These are phyloP conservation scores for Pseudochromis fuscus DNA, from an alignment of 2,797 vertebrate genomes.

Conservation along the genomic window DNA sequence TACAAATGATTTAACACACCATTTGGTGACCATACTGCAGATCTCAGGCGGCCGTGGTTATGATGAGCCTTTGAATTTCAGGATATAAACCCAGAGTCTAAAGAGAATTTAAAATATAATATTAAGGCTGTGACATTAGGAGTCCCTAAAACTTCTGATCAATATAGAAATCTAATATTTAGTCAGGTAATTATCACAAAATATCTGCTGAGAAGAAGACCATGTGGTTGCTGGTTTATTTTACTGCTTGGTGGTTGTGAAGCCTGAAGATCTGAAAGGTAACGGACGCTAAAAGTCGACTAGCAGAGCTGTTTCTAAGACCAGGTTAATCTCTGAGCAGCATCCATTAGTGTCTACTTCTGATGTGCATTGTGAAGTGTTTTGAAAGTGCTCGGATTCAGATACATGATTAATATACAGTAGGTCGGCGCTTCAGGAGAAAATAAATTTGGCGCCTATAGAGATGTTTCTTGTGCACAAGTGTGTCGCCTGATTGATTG, in stretches of 20 bases:
- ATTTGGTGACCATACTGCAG: not conserved
- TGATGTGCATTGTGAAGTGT: not conserved
- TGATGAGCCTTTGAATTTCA: not conserved
- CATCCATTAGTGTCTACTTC: slow-evolving; percentile 10
- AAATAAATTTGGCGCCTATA: not conserved
- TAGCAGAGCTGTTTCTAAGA: not conserved
- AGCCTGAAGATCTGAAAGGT: not conserved
- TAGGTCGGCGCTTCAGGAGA: slow-evolving; percentile 1
- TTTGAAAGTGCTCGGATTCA: slow-evolving; percentile 6
- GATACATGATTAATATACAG: slow-evolving; percentile 22
- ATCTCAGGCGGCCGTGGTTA: not conserved
- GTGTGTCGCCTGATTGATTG: not conserved
- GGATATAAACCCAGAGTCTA: not conserved
- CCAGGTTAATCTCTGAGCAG: not conserved
- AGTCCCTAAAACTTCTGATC: not conserved
- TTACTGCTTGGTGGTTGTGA: not conserved
- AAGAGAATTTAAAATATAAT: not conserved
- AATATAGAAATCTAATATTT: not conserved
- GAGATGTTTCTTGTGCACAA: not conserved
- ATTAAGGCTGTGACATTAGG: not conserved
- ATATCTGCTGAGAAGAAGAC: slow-evolving; percentile 10
- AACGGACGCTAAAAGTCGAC: not conserved
- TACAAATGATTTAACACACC: not conserved
- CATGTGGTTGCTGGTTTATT: not conserved
- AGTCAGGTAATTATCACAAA: not conserved